Evolutionary conservation across 1,140 invertebrate genomes (phyloP).

Genomic region (Zaprionus ornatus): DNA sequence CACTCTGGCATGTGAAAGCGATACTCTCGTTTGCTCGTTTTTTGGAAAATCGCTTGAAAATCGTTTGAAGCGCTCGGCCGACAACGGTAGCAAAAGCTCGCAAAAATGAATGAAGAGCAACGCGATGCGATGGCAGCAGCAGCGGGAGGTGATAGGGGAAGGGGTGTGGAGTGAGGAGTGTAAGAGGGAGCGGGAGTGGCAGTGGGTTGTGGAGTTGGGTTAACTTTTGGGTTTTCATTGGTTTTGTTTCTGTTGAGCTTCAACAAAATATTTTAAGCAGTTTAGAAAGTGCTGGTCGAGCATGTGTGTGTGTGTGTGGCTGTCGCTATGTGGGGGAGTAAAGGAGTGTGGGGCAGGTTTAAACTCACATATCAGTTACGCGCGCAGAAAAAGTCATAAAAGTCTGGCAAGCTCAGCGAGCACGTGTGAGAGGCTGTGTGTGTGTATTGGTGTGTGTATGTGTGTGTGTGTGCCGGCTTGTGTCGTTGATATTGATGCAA

Average conservation of each 20-base stretch:
- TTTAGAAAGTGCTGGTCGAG: constrained; percentile 61
- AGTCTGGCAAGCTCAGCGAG: constrained; percentile 29
- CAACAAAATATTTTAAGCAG: constrained; percentile 79
- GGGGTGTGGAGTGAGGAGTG: too few relatives aligned
- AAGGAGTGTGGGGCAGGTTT: neutral
- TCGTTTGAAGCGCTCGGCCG: constrained; percentile 55
- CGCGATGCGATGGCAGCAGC: neutral
- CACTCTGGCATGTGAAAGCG: constrained; percentile 49
- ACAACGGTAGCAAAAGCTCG: neutral
- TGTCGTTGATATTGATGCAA: constrained; percentile 33
- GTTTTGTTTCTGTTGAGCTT: constrained; percentile 71
- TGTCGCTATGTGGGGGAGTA: constrained; percentile 40
- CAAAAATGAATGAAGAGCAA: constrained; percentile 1
- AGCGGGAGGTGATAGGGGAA: too few relatives aligned
- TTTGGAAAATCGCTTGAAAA: constrained; percentile 56
- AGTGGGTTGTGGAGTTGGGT: constrained; percentile 10
- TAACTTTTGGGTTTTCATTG: constrained; percentile 68
- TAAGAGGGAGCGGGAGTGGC: neutral
- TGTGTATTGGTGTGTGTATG: neutral
- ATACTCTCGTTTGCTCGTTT: constrained; percentile 61
- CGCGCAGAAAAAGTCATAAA: constrained; percentile 25
- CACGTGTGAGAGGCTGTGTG: constrained; percentile 13
- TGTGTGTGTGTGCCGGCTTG: neutral
- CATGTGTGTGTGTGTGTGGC: constrained; percentile 5
- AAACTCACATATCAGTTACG: constrained; percentile 62